Evolutionary conservation across 1,140 invertebrate genomes (phyloP).

Genomic region (Caerostris extrusa): DNA sequence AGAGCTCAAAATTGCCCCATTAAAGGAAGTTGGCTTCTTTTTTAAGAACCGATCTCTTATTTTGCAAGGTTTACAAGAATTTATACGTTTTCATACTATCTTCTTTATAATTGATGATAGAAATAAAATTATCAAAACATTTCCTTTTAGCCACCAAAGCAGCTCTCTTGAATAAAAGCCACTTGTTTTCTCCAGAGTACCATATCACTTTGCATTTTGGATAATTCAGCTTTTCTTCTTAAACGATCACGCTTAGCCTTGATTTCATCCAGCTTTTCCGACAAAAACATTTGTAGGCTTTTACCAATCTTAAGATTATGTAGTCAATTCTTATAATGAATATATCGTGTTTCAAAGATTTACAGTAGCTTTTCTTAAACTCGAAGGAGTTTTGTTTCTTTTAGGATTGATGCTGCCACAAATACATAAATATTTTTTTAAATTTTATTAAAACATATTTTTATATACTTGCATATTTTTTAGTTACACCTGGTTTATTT

Average conservation of each 20-base stretch:
- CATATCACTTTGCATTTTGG: not conserved
- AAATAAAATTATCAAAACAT: constrained; percentile 47
- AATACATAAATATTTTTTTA: too few species aligned
- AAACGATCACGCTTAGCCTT: constrained; percentile 25
- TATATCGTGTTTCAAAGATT: too few species aligned
- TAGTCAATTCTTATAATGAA: too few species aligned
- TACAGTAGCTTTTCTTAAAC: too few species aligned
- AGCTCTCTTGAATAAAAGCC: not conserved
- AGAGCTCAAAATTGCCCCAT: not conserved
- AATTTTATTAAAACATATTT: too few species aligned
- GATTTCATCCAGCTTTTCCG: not conserved
- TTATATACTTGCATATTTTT: too few species aligned
- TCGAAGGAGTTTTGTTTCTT: too few species aligned
- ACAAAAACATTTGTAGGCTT: not conserved
- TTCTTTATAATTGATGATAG: constrained; percentile 17
- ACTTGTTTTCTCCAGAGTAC: constrained; percentile 34
- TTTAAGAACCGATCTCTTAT: not conserved
- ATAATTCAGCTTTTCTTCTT: constrained; percentile 17
- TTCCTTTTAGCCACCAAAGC: constrained; percentile 15
- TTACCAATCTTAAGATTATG: too few species aligned
- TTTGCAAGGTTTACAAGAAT: constrained; percentile 19
- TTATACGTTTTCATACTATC: constrained; percentile 48
- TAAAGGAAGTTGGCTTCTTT: not conserved
- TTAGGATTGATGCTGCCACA: too few species aligned
- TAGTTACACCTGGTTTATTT: too few species aligned